Evolutionary conservation across 2,797 vertebrate species (phyloP), one percentile per base, ranked within the genome.

Genomic region (Trachops cirrhosus): DNA sequence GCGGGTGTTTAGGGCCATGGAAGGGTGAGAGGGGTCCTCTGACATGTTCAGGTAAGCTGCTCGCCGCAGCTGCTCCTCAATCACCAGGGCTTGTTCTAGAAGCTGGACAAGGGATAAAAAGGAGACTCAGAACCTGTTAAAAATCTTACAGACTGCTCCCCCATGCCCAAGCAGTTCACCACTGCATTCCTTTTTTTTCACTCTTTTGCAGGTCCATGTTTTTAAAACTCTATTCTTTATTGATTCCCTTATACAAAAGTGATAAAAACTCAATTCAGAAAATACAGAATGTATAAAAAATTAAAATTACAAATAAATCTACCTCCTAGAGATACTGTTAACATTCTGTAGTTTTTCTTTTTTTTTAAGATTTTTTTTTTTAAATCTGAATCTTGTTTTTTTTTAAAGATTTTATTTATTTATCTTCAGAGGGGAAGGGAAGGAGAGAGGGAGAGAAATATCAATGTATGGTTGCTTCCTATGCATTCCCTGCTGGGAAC

Each of bases 21-120:
- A 99, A 7, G 99, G 99, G 97, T 99, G 99, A 24, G 99, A 99
- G 0, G 99, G 99, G 97, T 99, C 99, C 97, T 99, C 99, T 0
- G 99, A 99, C 99, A 99, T 99, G 98, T 99, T 99, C 91, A 99
- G 98, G 77, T 99, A 99, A 3, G 99, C 99, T 0, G 99, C 99
- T 96, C 99, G 98, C 89, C 99, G 99, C 92, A 99, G 83, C 98
- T 99, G 99, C 93, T 99, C 99, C 98, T 99, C 99, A 0, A 99
- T 99, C 97, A 99, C 99, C 97, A 99, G 96, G 0, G 99, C 99
- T 97, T 99, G 99, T 98, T 99, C 99, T 96, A 99, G 97, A 70
- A 99, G 98, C 99, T 99, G 73, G 22, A 91, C 18, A 50, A 85
- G 19, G 85, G n/a, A 75, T 15, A 75, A 85, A 91, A n/a, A 95